Percentiles rank a stretch among this genome's conserved stretches.
Evolutionary conservation across 2,797 vertebrate species (phyloP).

Genomic region (Sebastes nivosus): DNA sequence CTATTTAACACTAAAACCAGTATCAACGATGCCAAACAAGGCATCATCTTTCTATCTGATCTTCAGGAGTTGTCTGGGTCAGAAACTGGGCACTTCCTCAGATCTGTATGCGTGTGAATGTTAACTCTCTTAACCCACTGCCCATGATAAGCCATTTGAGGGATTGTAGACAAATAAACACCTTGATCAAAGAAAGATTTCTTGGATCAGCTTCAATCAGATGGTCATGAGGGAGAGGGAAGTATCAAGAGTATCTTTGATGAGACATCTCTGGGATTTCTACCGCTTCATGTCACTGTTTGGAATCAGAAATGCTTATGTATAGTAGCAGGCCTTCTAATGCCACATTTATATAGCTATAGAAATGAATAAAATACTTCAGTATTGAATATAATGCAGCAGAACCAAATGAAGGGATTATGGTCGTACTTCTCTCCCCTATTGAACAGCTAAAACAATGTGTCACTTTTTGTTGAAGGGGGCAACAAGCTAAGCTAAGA

Average conservation of each 20-base stretch:
- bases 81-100: not conserved
- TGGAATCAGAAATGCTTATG: not conserved
- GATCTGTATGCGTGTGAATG: not conserved
- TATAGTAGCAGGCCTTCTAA: not conserved
- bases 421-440: not conserved
- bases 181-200: constrained; percentile 25
- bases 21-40: not conserved
- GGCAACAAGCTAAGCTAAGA: not conserved
- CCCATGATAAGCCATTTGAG: constrained; percentile 2
- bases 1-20: not conserved
- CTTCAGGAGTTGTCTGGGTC: not conserved
- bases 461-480: not conserved
- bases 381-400: not conserved
- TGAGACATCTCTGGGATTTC: not conserved
- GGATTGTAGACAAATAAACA: constrained; percentile 36
- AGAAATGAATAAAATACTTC: not conserved
- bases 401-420: not conserved
- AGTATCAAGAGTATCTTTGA: constrained; percentile 1
- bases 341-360: not conserved
- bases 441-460: not conserved
- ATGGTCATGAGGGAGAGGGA: not conserved
- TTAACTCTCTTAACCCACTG: not conserved
- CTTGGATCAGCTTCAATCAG: constrained; percentile 19
- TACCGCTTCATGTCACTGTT: not conserved
- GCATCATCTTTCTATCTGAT: not conserved